Evolutionary conservation across 2,113 vertebrate genomes (phyloP), one percentile per base, ranked within the genome.

Genomic region (Tyrannus savana): DNA sequence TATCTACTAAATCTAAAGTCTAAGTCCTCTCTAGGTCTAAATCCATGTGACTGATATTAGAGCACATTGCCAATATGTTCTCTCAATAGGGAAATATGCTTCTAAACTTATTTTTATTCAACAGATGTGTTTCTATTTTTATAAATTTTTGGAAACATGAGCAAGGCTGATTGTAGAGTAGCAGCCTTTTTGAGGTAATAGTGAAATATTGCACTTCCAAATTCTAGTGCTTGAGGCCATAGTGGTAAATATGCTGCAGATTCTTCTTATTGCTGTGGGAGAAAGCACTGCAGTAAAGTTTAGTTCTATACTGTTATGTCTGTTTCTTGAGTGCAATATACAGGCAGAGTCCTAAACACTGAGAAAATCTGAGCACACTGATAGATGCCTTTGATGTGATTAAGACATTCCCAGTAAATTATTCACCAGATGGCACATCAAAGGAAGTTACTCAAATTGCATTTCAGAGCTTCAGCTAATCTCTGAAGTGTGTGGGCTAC

Each of bases 361-460:
- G 88, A 76, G 74, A 91, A 96, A 74, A 92, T 77, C 63, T 6
- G 3, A 8, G 8, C 42, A 44, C 76, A 52, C 60, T 83, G 91
- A 90, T 87, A 73, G 91, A 59, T 93, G 80, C 60, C 88, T 97
- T 97, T 96, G 96, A 97, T 92, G 92, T 94, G 86, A 96, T 93
- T 93, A 93, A 88, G 89, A 95, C 64, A 25, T 82, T 94, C 80
- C 63, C 67, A 77, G 69, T 94, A 96, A 96, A 95, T 94, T 86
- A 90, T 95, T 95, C 89, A 88, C 86, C 84, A 95, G 95, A 92
- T 94, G 86, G 90, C 63, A 97, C 81, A 92, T 96, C 90, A 96
- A 96, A 96, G 84, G 74, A 79, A 85, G 37, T 87, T 91, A 62
- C 71, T 92, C 67, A 87, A 89, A 77, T 78, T 93, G 81, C 76